phyloP scores from a whole-genome alignment of 2,888 invertebrate species.

The Aphodius granarius region DNA sequence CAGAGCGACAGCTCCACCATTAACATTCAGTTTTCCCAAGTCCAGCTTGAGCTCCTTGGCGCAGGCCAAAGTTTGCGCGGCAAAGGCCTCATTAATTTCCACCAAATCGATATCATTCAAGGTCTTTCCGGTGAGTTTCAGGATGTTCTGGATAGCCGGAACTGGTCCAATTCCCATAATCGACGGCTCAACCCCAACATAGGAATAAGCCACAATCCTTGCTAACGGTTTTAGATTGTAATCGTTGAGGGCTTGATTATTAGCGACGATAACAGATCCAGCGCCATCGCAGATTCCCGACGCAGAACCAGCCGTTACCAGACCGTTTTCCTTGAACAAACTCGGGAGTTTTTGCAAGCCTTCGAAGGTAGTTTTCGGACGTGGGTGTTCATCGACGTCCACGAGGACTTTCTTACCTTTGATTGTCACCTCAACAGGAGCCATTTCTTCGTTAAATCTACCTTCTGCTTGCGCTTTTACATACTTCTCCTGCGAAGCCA shows the following conservation, averaged over 20 bases:
- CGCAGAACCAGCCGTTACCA: conserved; percentile 92
- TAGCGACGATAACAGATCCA: conserved; percentile 88
- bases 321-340: conserved; percentile 92
- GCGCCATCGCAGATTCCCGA: conserved; percentile 99
- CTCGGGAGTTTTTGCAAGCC: conserved; percentile 81
- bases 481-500: conserved; percentile 79
- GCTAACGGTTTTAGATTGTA: conserved; percentile 87
- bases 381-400: conserved; percentile 90
- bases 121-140: conserved; percentile 76
- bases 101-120: conserved; percentile 89
- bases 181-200: conserved; percentile 93
- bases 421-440: conserved; percentile 79
- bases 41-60: conserved; percentile 87
- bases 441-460: conserved; percentile 86
- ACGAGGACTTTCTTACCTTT: conserved; percentile 80
- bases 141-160: conserved; percentile 85
- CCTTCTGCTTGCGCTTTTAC: conserved; percentile 79
- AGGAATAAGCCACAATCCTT: conserved; percentile 86
- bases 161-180: conserved; percentile 99
- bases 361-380: conserved; percentile 85
- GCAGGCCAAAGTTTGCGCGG: conserved; percentile 91
- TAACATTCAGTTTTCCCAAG: conserved; percentile 84
- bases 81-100: conserved; percentile 99
- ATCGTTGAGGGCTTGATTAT: conserved; percentile 83
- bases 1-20: conserved; percentile 95